Conservation (phyloP, 2,888 invertebrate species). For the Ophion obscuratus region DNA sequence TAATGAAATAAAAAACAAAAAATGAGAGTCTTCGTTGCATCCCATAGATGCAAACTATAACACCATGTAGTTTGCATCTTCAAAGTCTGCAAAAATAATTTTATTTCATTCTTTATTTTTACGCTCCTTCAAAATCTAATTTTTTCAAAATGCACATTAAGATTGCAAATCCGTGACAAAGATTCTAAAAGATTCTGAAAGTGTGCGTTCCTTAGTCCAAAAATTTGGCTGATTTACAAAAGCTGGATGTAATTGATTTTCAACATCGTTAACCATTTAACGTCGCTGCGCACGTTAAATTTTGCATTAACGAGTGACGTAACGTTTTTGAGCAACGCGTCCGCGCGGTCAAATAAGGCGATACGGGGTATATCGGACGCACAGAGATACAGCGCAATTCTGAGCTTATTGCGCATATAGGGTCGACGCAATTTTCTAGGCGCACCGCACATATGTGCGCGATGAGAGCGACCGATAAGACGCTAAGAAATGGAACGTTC, state of each 20-base stretch:
- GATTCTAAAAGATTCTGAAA: no score
- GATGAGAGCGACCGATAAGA: constrained; percentile 69
- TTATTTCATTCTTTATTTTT: no score
- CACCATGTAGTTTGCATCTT: no score
- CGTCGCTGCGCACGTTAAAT: constrained; percentile 42
- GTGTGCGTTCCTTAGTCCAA: no score
- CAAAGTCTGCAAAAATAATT: no score
- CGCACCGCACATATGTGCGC: constrained; percentile 38
- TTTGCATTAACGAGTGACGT: constrained; percentile 66
- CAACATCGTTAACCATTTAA: background rate
- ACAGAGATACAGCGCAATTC: constrained; percentile 30
- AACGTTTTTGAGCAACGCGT: constrained; percentile 68
- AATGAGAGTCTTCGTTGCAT: no score
- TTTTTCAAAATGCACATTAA: no score
- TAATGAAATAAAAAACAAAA: no score
- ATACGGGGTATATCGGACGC: constrained; percentile 46
- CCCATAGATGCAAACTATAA: no score
- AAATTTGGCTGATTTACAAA: no score
- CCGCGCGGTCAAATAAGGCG: constrained; percentile 69
- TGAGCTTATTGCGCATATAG: constrained; percentile 44
- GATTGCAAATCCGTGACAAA: no score
- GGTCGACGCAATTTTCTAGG: constrained; percentile 62
- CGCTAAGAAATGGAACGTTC: constrained; percentile 65
- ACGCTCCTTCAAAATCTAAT: no score
- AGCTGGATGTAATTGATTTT: background rate